Base-by-base conservation (phyloP, 2,113 vertebrate genomes). In the Halcyon senegalensis region DNA sequence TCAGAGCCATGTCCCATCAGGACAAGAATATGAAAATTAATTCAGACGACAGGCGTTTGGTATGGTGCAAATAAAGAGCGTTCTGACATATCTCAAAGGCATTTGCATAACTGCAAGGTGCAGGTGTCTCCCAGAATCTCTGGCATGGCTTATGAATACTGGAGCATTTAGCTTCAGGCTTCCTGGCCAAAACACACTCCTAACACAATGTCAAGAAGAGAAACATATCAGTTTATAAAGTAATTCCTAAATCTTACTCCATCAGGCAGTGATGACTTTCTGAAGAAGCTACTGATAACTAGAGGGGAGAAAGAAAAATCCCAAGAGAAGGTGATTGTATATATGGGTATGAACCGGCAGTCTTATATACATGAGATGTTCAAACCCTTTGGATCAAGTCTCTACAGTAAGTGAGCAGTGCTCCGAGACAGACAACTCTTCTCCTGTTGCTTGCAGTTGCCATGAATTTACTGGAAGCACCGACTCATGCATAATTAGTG, bases 121-220 rank as follows among this genome's bases (percentile, higher is more conserved):
- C 90, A 95, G 93, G 59, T 83, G 84, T 87, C 95, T 97, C 80
- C 69, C 95, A 96, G 88, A 96, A 95, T 95, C 50, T 25, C 25
- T 95, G 37, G 43, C 95, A 85, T 31, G 37, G 81, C 43, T 84
- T 87, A 85, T 27, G 72, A 93, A 86, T 74, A 28, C 64, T 92
- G 28, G 50, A 76, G 64, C 72, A 94, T 93, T 96, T 86, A 81
- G 85, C 82, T 88, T 84, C 60, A 94, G 84, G 95, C 92, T 89
- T 91, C 31, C 93, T 76, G 30, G 67, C 63, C 60, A 94, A 84
- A 74, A 87, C 70, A 43, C 43, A 60, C 24, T 92, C 58, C 69
- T 92, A 95, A 84, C 4, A 67, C 18, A 78, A 28, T 33, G 24
- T 59, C 46, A 69, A 64, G 25, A 56, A 94, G 74, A 83, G 16